Base-by-base conservation (phyloP, 2,888 invertebrate genomes). In the Neoscelio sp. region DNA sequence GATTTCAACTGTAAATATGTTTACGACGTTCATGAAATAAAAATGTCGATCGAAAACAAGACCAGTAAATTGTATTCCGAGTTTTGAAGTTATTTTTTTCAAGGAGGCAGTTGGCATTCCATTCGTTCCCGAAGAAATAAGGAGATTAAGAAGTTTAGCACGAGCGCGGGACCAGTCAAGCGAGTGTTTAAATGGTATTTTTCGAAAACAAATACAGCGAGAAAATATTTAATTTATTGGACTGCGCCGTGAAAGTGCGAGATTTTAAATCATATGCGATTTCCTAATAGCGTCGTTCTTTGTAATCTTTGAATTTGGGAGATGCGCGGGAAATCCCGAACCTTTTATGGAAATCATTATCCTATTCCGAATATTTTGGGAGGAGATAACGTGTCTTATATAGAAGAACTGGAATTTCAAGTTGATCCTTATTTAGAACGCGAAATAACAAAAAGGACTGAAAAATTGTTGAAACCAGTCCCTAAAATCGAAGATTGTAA, bases 321-420 rank as follows among this genome's bases (percentile, higher is more conserved):
- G 15, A 30, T 62, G 18, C 71, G 33, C 60, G 60, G 71, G 52
- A 71, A 71, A 71, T 46, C 60, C 71, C 71, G 33, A 42, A 58
- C 35, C 58, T 71, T 71, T 35, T 20, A 30, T 44, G 26, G 71
- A 52, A 71, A 62, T 60, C 60, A 48, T 62, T 71, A 60, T 71
- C 15, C 30, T 28, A 44, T 62, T 44, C 52, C 13, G 40, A 52
- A 71, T 60, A 60, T 38, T 40, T 30, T 7, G n/a, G 12, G 13
- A 2, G n/a, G 20, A 58, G 70, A 60, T 60, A 44, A 30, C 40
- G 8, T 17, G 30, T 60, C 50, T 50, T 50, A 46, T 58, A 70
- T 40, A 48, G 42, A 33, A 52, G 60, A 62, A 71, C 71, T 71
- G 71, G 71, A 71, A 71, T 71, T 71, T 71, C 70, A 60, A 70